Base-by-base conservation (phyloP, 2,888 invertebrate genomes). In the Leptogaster cylindrica region DNA sequence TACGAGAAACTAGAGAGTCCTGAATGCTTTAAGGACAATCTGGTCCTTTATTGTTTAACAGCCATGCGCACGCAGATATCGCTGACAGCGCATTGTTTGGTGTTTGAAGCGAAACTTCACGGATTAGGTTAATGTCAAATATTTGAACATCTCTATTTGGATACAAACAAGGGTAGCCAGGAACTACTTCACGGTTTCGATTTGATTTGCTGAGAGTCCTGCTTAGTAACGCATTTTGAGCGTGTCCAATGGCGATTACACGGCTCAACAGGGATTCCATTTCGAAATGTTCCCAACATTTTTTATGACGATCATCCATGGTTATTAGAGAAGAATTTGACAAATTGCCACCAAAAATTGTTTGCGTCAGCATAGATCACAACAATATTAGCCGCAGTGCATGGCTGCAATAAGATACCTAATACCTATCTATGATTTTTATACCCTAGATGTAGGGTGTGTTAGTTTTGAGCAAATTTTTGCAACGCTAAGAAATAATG, bases 81-180 rank as follows among this genome's bases (percentile, higher is more conserved):
- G 25, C 39, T 65, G 65, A 44, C 44, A 64, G 46, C 25, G n/a
- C 46, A 23, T 66, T 68, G 64, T 65, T 63, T 51, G 51, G n/a
- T 64, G 61, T 58, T 65, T 52, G 68, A 51, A 39, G 31, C 48
- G 58, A 65, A 69, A 63, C 64, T 52, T 46, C 48, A 69, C 69
- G 69, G 69, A 66, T 69, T 69, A 69, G 55, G 51, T 64, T 36
- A 39, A 64, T 55, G 69, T 69, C 69, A 69, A 69, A 69, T 69
- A 64, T 69, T 69, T 69, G 64, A 66, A 66, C 66, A 66, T 69
- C 69, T 69, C 64, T 52, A 69, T 69, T 48, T 23, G 46, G 10
- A 12, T 14, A 20, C 16, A n/a, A 48, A 3, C 23, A 14, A 27
- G 31, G 31, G 64, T 64, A 48, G 33, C 20, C 27, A 25, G 16